Evolutionary conservation across 2,888 invertebrate species (phyloP).

Genomic region (Cryptocephalus moraei): DNA sequence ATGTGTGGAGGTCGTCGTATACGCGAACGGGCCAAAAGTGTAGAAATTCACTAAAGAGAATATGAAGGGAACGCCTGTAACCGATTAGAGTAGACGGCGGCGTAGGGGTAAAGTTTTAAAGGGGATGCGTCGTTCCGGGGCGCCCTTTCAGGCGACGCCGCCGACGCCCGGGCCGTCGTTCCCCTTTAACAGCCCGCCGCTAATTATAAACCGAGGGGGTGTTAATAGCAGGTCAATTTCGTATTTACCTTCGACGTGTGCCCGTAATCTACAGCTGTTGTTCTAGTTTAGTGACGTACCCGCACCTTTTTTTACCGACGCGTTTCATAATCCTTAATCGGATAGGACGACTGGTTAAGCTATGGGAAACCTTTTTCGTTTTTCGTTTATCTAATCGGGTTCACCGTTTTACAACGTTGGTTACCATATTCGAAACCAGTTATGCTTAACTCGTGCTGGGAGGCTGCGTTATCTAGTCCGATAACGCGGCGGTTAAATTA

Average conservation of each 20-base stretch:
- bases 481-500: too few species aligned
- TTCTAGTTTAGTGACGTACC: too few species aligned
- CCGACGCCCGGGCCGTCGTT: constrained; percentile 14
- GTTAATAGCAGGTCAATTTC: constrained; percentile 36
- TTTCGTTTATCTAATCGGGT: too few species aligned
- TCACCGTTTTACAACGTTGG: too few species aligned
- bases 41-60: constrained; percentile 21
- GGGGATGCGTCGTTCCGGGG: constrained; percentile 20
- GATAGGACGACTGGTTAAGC: too few species aligned
- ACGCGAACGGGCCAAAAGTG: constrained; percentile 7
- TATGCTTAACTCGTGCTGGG: too few species aligned
- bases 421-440: too few species aligned
- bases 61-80: constrained; percentile 30
- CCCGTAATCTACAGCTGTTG: background rate
- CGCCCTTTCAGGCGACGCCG: constrained; percentile 1
- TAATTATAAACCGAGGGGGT: constrained; percentile 36
- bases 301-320: too few species aligned
- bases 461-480: too few species aligned
- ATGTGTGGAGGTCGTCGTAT: too few species aligned
- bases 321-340: too few species aligned
- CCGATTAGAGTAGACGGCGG: constrained; percentile 31
- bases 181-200: constrained; percentile 10
- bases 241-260: constrained; percentile 26
- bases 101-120: constrained; percentile 27
- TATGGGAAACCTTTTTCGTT: too few species aligned